phyloP scores from a whole-genome alignment of 2,888 invertebrate genomes.

The Cerastoderma edule region DNA sequence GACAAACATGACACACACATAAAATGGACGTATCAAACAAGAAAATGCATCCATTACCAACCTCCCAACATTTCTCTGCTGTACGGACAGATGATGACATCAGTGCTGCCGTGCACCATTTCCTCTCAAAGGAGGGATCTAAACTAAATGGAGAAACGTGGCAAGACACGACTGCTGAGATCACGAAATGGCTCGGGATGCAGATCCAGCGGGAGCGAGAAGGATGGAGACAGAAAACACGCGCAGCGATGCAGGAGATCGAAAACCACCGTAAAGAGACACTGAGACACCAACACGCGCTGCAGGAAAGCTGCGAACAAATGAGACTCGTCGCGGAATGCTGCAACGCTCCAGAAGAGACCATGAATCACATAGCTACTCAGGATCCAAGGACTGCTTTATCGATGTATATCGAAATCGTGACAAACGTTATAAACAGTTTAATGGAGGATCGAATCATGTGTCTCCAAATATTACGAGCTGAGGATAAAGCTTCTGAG shows the following conservation, averaged over 20 bases:
- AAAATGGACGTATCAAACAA: conserved; percentile 53
- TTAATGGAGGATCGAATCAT: conserved; percentile 71
- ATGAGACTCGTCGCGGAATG: conserved; percentile 65
- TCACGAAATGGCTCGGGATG: conserved; percentile 72
- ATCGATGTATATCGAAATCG: conserved; percentile 68
- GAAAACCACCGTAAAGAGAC: conserved; percentile 73
- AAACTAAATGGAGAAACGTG: conserved; percentile 64
- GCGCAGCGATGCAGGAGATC: conserved; percentile 76
- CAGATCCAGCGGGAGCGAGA: conserved; percentile 77
- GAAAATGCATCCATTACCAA: conserved; percentile 62
- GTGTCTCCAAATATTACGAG: conserved; percentile 68
- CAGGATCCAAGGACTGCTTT: conserved; percentile 62
- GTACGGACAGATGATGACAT: conserved; percentile 72
- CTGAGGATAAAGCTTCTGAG: conserved; percentile 49
- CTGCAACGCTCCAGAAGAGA: conserved; percentile 63
- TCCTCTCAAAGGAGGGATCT: conserved; percentile 64
- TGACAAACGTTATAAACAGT: conserved; percentile 67
- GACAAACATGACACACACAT: conserved; percentile 11
- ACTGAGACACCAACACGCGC: conserved; percentile 60
- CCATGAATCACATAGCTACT: conserved; percentile 54
- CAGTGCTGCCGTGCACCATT: conserved; percentile 66
- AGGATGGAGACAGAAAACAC: conserved; percentile 77
- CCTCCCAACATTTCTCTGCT: conserved; percentile 62
- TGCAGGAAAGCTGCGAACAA: conserved; percentile 66
- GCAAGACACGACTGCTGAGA: conserved; percentile 66